Percentiles rank a stretch among this genome's conserved stretches.
Conservation (phyloP, 2,888 invertebrate species). For the Amphipyra berbera region DNA sequence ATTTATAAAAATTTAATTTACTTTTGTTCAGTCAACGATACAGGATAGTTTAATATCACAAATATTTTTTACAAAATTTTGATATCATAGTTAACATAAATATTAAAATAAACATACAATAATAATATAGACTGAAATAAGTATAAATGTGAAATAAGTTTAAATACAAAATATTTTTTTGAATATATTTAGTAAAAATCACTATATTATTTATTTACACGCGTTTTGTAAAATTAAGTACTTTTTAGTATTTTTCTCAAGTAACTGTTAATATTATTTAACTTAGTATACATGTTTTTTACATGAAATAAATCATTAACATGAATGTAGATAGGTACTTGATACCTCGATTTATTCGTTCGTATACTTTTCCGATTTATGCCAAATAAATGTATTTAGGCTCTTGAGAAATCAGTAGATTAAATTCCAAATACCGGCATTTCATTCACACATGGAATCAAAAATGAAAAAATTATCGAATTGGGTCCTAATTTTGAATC, state of each 20-base stretch:
- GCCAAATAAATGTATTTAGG: not conserved
- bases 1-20: constrained; percentile 58
- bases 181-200: constrained; percentile 11
- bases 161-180: constrained; percentile 17
- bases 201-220: constrained; percentile 47
- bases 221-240: constrained; percentile 6
- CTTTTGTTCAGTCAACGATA: constrained; percentile 67
- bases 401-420: not conserved
- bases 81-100: constrained; percentile 40
- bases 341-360: not conserved
- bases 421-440: too few relatives aligned
- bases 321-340: constrained; percentile 1
- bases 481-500: too few relatives aligned
- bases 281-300: not conserved
- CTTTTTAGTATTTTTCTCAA: constrained; percentile 21
- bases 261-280: not conserved
- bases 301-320: constrained; percentile 12
- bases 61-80: constrained; percentile 35
- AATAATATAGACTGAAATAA: constrained; percentile 34
- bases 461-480: too few relatives aligned
- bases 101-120: constrained; percentile 20
- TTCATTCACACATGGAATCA: too few relatives aligned
- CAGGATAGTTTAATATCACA: constrained; percentile 58
- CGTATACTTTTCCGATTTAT: not conserved
- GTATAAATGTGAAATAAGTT: constrained; percentile 16